phyloP scores from a whole-genome alignment of 1,140 invertebrate species.

The Prorops nasuta region DNA sequence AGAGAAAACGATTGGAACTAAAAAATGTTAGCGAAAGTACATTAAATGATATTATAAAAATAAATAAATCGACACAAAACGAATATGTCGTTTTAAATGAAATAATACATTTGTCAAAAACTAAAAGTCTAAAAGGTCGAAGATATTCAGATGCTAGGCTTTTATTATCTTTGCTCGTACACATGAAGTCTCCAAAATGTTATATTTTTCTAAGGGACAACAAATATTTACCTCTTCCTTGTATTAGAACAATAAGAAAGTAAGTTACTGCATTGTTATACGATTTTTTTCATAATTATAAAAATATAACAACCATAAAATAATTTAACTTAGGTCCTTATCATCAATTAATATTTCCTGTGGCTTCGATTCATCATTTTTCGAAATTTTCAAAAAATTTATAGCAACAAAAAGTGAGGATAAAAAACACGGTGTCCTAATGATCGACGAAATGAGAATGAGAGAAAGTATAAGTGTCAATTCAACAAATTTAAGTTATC shows the following conservation, averaged over 20 bases:
- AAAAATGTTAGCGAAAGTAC: background rate
- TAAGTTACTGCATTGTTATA: background rate
- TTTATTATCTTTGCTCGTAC: background rate
- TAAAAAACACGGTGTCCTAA: slow-evolving; percentile 11
- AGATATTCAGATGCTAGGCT: background rate
- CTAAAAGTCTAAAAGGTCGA: background rate
- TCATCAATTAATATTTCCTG: slow-evolving; percentile 2
- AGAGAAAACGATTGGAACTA: background rate
- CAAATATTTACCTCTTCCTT: slow-evolving; percentile 9
- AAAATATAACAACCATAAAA: background rate
- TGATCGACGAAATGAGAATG: slow-evolving; percentile 13
- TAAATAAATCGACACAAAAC: background rate
- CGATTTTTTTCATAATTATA: background rate
- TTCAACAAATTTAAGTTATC: slow-evolving; percentile 7
- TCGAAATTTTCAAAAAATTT: too few species aligned
- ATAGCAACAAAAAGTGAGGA: slow-evolving; percentile 5
- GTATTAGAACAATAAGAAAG: slow-evolving; percentile 1
- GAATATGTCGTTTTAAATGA: slow-evolving; percentile 3
- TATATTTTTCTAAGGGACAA: slow-evolving; percentile 3
- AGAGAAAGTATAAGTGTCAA: slow-evolving; percentile 8
- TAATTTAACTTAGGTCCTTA: slow-evolving; percentile 1
- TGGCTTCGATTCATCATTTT: slow-evolving; percentile 22
- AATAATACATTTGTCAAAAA: too few species aligned
- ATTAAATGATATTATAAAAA: background rate
- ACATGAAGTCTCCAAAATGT: background rate